Base-by-base conservation (phyloP, 2,888 invertebrate genomes). In the Conops quadrifasciatus region DNA sequence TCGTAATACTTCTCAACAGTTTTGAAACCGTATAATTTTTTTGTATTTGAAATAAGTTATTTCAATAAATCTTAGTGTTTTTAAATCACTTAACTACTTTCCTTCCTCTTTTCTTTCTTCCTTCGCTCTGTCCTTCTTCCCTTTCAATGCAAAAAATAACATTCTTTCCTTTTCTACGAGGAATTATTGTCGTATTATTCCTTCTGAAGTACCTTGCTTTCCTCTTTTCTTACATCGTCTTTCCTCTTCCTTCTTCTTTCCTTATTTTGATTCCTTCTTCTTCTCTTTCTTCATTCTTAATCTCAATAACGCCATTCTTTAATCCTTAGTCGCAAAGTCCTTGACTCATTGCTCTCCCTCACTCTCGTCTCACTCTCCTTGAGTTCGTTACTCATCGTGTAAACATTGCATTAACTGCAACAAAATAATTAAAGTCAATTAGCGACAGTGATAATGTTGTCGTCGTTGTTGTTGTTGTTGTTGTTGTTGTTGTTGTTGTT, bases 391-490 rank as follows among this genome's bases (percentile, higher is more conserved):
- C 36, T 63, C 45, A 30, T 67, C 74, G 74, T 78, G 78, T 78
- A 79, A 80, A 81, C 79, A 80, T 78, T 77, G 75, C 79, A 80
- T 80, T 77, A 80, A 80, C 72, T 78, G 78, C 79, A 81, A 81
- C 78, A 80, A 81, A 80, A 81, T 81, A 80, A 80, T 81, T 81
- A 81, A 79, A 81, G 80, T 80, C 81, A 80, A 80, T 80, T 81
- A 80, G 81, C 77, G 80, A 43, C 21, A 45, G 19, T 49, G 45
- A 36, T 24, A 30, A 36, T 26, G 45, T 49, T 24, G 45, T 63
- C 5, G 28, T 63, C 26, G 28, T 56, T 56, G 24, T 70, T 56
- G 58, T 70, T 71, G 36, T 9, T 26, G 45, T 60, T 72, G 64
- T 30, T 59, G 43, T 47, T 56, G 63, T 30, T 76, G 73, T 58